A percentile compares a stretch with the other conserved stretches of the same genome.
phyloP scores from a whole-genome alignment of 2,888 invertebrate species.

The Liodrosophila aerea region DNA sequence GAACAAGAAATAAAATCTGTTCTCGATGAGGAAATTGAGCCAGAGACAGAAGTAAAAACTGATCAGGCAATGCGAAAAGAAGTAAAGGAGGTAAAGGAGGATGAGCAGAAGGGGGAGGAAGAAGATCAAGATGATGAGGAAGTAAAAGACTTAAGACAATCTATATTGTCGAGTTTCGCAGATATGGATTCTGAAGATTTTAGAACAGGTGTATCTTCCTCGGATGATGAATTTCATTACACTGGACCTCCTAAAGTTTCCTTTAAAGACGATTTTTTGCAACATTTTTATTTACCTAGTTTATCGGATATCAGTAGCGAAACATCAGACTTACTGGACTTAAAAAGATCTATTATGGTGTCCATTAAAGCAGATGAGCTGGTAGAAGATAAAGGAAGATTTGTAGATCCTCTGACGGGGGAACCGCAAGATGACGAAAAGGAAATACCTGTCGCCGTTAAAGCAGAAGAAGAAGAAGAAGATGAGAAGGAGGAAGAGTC shows the following conservation, averaged over 20 bases:
- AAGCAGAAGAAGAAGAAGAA: constrained; percentile 1
- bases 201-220: constrained; percentile 1
- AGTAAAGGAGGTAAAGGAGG: neutral
- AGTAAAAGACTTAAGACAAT: neutral
- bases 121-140: neutral
- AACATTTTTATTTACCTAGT: constrained; percentile 34
- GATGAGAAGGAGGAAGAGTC: constrained; percentile 2
- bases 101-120: neutral
- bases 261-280: constrained; percentile 32
- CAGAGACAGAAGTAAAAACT: too few relatives aligned
- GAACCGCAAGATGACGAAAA: neutral
- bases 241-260: neutral
- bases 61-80: neutral
- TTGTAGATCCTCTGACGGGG: constrained; percentile 29
- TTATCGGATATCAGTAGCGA: constrained; percentile 30
- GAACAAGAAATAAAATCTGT: too few relatives aligned
- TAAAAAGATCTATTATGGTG: too few relatives aligned
- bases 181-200: constrained; percentile 2
- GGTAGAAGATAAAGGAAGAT: too few relatives aligned
- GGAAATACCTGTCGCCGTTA: too few relatives aligned
- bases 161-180: neutral
- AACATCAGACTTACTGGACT: too few relatives aligned
- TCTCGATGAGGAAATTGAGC: too few relatives aligned
- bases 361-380: too few relatives aligned
- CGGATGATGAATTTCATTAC: constrained; percentile 18